A percentile compares a stretch with the other conserved stretches of the same genome.
Conservation (phyloP, 2,797 vertebrate genomes). For the Allochrocebus solatus region DNA sequence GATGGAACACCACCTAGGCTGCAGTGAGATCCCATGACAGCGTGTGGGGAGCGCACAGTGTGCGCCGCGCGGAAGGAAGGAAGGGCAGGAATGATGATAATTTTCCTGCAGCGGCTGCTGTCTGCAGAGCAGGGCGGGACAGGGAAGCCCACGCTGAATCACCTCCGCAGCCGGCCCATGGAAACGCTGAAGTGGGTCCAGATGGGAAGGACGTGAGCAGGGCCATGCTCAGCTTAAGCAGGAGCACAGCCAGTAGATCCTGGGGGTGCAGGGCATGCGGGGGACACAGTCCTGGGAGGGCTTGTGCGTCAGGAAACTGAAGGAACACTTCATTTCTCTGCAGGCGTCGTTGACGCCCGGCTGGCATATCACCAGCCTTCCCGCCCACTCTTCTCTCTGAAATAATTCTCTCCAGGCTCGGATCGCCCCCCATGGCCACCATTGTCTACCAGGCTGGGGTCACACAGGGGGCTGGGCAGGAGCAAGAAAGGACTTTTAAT, state of each 20-base stretch:
- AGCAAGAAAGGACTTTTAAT: neutral
- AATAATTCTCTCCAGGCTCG: conserved; percentile 54
- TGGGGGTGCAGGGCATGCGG: neutral
- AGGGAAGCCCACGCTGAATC: conserved; percentile 29
- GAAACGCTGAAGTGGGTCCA: conserved; percentile 60
- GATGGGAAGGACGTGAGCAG: conserved; percentile 14
- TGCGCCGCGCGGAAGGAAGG: neutral
- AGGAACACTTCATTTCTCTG: conserved; percentile 61
- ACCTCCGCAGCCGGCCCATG: neutral
- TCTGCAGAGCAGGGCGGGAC: neutral
- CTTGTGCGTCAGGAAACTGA: conserved; percentile 47
- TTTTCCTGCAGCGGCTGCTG: neutral
- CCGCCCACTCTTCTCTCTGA: conserved; percentile 60
- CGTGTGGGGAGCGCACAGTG: neutral
- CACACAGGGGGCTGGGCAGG: neutral
- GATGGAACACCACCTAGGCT: neutral
- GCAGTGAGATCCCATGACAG: neutral
- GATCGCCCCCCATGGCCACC: neutral
- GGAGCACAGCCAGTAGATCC: conserved; percentile 29
- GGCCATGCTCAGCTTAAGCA: neutral
- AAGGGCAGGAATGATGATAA: neutral
- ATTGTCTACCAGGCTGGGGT: neutral
- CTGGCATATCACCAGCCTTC: conserved; percentile 50
- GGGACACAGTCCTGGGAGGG: conserved; percentile 50
- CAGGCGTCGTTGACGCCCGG: conserved; percentile 31